Evolutionary conservation across 2,888 invertebrate genomes (phyloP), one percentile per base, ranked within the genome.

Genomic region (Atrina japonica): DNA sequence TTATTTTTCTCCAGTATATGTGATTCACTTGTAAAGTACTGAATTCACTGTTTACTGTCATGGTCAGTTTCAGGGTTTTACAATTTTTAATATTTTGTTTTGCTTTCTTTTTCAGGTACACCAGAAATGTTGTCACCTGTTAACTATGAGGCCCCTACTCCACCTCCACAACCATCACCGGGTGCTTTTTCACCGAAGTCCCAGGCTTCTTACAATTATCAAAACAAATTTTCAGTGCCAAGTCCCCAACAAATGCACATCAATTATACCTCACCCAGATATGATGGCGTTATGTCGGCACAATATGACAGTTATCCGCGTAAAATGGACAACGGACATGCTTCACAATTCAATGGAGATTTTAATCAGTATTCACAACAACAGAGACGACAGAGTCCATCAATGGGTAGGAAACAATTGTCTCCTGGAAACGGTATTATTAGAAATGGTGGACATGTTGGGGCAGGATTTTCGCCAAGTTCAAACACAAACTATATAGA

Each of bases 121-220:
- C 87, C 87, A 30, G 87, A 87, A 75, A 86, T 87, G 86, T 63
- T 87, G 66, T 87, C 87, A 11, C 87, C 87, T 6, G 78, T 83
- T 2, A 83, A 83, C 67, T 82, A 76, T 66, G 87, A 87, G 59
- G 85, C 83, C 14, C 87, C 87, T 6, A 87, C 87, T 1, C 87
- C 87, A 40, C 87, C 87, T 14, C 87, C 87, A 25, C 86, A 86
- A 68, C 87, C 87, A 25, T 87, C 87, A 25, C 87, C 87, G 6
- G 84, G 87, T 59, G 86, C 87, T 6, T 85, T 84, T 75, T 64
- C 75, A 16, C 81, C 83, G 1, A 60, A 60, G 29, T 58, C 66
- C 18, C 55, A 52, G 55, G 52, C 55, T 21, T 21, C 29, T 25
- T 53, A 50, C 21, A 29, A 60, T 53, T 45, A 52, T 9, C 61